Base-by-base conservation (phyloP, 2,797 vertebrate genomes). In the Xenops minutus region DNA sequence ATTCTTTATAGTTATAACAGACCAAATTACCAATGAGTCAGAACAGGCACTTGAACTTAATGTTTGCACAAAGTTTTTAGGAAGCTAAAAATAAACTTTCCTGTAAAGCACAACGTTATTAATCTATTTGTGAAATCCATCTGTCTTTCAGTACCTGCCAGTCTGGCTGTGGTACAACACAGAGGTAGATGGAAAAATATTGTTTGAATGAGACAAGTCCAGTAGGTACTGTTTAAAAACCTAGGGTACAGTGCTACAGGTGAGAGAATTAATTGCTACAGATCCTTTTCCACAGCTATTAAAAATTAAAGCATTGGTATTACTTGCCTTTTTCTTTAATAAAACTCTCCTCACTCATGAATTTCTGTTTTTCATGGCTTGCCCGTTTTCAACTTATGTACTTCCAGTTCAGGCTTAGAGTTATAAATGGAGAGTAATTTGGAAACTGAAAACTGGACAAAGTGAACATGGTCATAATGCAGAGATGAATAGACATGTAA, bases 221-320 rank as follows among this genome's bases (percentile, higher is more conserved):
- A 18, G 9, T 39, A 76, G 17, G 32, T 34, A 48, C 7, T 71
- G 36, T 73, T 69, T 61, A 73, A 76, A 37, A 49, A 48, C 26
- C 12, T 24, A 48, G 6, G 13, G 5, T 55, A n/a, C 4, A 30
- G 9, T 6, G 30, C 4, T 37, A 9, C 15, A n/a, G 2, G 8
- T 46, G 19, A 43, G 30, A 74, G 7, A 46, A 46, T 46, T 46
- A 84, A 78, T 59, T 80, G 4, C 4, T 37, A 23, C 18, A 64
- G 6, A 44, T 0, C 3, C 5, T 76, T 72, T 62, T 48, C n/a
- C 26, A 82, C 5, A 37, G 12, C 6, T 75, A 49, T 23, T 37
- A 54, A 87, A 89, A 94, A 64, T 14, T 67, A 55, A 69, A 78
- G 1, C 15, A 36, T 4, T 30, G 3, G 22, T 61, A 36, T 61